These are phyloP conservation scores for Lucilia cuprina DNA, from an alignment of 1,140 invertebrate species.

Conservation along the genomic window DNA sequence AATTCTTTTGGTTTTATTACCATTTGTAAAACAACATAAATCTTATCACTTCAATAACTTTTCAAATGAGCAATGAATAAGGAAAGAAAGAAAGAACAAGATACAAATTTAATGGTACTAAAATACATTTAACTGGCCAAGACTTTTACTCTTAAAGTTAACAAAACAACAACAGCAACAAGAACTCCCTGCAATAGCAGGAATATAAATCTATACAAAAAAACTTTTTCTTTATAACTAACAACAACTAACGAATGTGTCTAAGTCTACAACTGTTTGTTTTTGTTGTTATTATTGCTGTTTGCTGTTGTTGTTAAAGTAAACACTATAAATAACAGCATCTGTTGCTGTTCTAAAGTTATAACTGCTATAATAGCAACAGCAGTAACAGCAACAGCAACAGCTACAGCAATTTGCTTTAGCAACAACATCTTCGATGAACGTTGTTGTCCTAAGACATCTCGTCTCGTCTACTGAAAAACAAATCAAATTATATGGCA, in stretches of 20 bases:
- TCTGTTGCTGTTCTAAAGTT: background rate
- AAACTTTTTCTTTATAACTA: background rate
- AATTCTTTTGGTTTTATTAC: background rate
- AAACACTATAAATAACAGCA: conserved; percentile 15
- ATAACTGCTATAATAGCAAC: background rate
- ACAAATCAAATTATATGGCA: conserved; percentile 31
- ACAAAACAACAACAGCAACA: background rate
- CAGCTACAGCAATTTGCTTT: background rate
- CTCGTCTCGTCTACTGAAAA: conserved; percentile 14
- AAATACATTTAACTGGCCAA: background rate
- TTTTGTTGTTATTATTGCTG: too few species aligned
- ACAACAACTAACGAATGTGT: background rate
- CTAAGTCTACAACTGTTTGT: too few species aligned
- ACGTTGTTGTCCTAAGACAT: background rate
- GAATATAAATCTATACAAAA: background rate
- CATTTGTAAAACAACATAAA: conserved; percentile 22
- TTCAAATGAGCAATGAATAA: background rate
- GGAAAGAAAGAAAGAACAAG: background rate
- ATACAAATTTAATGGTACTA: background rate
- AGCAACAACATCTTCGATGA: background rate
- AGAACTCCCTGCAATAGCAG: background rate
- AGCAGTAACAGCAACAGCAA: background rate
- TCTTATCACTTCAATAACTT: conserved; percentile 31
- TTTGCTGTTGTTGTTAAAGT: background rate
- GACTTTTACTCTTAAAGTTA: background rate